Percentiles rank a stretch among this genome's conserved stretches.
Conservation (phyloP, 2,113 vertebrate genomes). For the Amphiprion percula region DNA sequence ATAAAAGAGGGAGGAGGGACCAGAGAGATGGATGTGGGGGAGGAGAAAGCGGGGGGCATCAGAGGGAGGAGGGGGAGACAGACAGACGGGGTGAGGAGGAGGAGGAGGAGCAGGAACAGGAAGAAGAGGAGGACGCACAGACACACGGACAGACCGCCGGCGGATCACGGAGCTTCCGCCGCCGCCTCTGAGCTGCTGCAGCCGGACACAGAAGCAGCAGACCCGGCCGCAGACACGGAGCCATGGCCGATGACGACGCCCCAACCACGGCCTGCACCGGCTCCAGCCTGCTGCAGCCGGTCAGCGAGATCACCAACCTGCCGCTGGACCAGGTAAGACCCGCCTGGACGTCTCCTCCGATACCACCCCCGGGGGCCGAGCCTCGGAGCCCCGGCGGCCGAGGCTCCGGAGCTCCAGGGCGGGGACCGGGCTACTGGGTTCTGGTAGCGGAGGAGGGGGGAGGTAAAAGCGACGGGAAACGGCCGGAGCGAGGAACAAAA, state of each 20-base stretch:
- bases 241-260: conserved; percentile 79
- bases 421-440: not conserved
- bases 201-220: conserved; percentile 54
- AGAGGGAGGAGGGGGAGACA: conserved; percentile 25
- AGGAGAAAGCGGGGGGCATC: not conserved
- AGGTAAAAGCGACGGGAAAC: not conserved
- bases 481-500: too few relatives aligned
- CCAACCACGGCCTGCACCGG: conserved; percentile 79
- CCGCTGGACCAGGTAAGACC: conserved; percentile 83
- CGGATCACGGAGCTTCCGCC: conserved; percentile 54
- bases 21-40: not conserved
- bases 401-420: conserved; percentile 19
- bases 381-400: not conserved
- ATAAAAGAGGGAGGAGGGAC: not conserved
- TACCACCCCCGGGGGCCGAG: conserved; percentile 11
- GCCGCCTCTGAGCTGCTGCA: conserved; percentile 52
- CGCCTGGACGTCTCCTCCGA: not conserved
- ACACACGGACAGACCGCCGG: conserved; percentile 37
- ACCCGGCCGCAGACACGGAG: conserved; percentile 45
- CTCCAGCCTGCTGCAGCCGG: conserved; percentile 83
- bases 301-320: conserved; percentile 83
- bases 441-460: not conserved
- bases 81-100: conserved; percentile 35
- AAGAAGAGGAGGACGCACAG: conserved; percentile 37
- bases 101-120: conserved; percentile 35